Evolutionary conservation across 2,888 invertebrate species (phyloP), one percentile per base, ranked within the genome.

Genomic region (Mesorhabditis sp.): DNA sequence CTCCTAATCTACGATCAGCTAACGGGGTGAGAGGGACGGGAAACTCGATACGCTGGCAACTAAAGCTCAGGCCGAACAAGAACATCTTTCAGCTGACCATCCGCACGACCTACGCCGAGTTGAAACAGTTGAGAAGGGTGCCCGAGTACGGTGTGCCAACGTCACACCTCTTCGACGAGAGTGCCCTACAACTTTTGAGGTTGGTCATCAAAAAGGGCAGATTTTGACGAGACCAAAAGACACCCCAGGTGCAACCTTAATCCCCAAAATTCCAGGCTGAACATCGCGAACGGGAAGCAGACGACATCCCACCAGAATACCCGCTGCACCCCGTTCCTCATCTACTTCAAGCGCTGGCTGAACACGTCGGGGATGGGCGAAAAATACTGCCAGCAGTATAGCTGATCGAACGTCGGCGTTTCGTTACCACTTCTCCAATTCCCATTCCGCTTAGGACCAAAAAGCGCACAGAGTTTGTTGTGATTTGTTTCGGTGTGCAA

Each of bases 341-440:
- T 7, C 6, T 15, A 6, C 10, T 62, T 62, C 63, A 62, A 62
- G 63, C 63, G 28, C n/a, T 62, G 63, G 63, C n/a, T 28, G 28
- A 28, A 62, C 63, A 62, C 63, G n/a, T 7, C 10, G 41, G n/a
- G 15, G 63, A 7, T 62, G 63, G 63, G 63, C 63, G 63, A 62
- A 15, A 62, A 62, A 28, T 62, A 62, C 41, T 62, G 63, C 41
- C 63, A 62, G 41, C 63, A 62, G 41, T 62, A 62, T 28, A n/a
- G n/a, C 6, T 62, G 41, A 62, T 28, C 28, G 28, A 28, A 28
- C 28, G 28, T 28, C 28, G 28, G 28, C 28, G 28, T 28, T 28
- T 28, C 28, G 28, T 28, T 28, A 28, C 28, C 28, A 28, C 28
- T 28, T 28, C 28, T 28, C 28, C 28, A 28, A 28, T 28, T 28